Evolutionary conservation across 2,113 vertebrate species (phyloP), one percentile per base, ranked within the genome.

Genomic region (Deroptyus accipitrinus): DNA sequence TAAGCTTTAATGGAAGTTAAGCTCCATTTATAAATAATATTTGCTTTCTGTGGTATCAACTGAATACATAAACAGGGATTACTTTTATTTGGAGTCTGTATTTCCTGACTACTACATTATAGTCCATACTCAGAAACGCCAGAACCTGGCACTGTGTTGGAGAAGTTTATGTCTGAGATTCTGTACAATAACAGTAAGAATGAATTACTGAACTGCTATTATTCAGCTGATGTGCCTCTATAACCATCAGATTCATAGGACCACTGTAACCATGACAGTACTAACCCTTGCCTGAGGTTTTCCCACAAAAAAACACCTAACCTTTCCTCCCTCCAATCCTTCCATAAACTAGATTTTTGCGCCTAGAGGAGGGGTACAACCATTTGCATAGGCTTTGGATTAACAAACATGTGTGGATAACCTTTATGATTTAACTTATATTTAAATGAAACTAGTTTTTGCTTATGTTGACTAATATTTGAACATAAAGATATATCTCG

Each of bases 321-420:
- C 3, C 25, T n/a, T 73, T 59, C n/a, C 7, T 69, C 19, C 12
- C 2, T 0, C 10, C 11, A 8, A 11, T 49, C 31, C 16, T 46
- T 77, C 31, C 31, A 39, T 39, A 39, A 55, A 82, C 30, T 31
- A 82, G 46, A 41, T 57, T 66, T 51, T 73, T 70, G 35, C 42
- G 4, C 49, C 17, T 87, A 22, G 41, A 52, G n/a, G 11, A 49
- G 35, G 23, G 33, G 14, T 70, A 42, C 24, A 49, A 23, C 3
- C 20, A 13, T 48, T 68, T 77, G 59, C 11, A 11, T 9, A 35
- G 17, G 6, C 17, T 86, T 78, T n/a, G 8, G 42, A 37, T 69
- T 59, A 44, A 49, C 35, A 62, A 44, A 44, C 24, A 15, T 8
- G 20, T 24, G 46, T 79, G n/a, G 19, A 59, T 59, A 59, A 69